Base-by-base conservation (phyloP, 2,113 vertebrate species). In the Antennarius striatus region DNA sequence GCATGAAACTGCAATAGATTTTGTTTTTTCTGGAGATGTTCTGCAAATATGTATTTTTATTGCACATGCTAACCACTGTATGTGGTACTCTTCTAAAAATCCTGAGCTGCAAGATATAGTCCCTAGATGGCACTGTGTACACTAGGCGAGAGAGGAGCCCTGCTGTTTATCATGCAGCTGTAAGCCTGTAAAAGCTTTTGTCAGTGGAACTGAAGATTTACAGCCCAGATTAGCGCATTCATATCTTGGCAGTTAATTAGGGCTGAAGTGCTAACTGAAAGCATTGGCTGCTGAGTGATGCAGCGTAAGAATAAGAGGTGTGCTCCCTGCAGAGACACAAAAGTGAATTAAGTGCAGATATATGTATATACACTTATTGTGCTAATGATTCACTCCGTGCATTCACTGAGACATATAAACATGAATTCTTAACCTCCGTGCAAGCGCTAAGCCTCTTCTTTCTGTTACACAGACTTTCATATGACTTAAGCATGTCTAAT, bases 241-340 rank as follows among this genome's bases (percentile, higher is more conserved):
- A 86, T 86, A 85, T 86, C 82, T 81, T 75, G 69, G 81, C 86
- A 87, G 86, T 86, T 91, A 88, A 91, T 88, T 91, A 90, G 79
- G 53, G 67, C 68, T 68, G 80, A 73, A 76, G 57, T 73, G 83
- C 71, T 76, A 81, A 88, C 69, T 75, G 73, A 85, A 84, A 82
- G 76, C 80, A 73, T 55, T 61, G 73, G 78, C 71, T 76, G 80
- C 74, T 16, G 77, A 82, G 75, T 63, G 73, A 84, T 65, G 81
- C 74, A 80, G 79, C 61, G 16, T 74, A 78, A 68, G 63, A 82
- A 71, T 42, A 72, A 66, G 81, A 65, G 71, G 65, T 46, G 70
- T 54, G 70, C 71, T 65, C 56, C 52, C 53, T 15, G 13, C 70
- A 63, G 39, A 65, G 64, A 71, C 68, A 79, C 74, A 70, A 62